These are phyloP conservation scores for Acanthococcus lagerstroemiae DNA, from an alignment of 2,888 invertebrate species.

Conservation along the genomic window DNA sequence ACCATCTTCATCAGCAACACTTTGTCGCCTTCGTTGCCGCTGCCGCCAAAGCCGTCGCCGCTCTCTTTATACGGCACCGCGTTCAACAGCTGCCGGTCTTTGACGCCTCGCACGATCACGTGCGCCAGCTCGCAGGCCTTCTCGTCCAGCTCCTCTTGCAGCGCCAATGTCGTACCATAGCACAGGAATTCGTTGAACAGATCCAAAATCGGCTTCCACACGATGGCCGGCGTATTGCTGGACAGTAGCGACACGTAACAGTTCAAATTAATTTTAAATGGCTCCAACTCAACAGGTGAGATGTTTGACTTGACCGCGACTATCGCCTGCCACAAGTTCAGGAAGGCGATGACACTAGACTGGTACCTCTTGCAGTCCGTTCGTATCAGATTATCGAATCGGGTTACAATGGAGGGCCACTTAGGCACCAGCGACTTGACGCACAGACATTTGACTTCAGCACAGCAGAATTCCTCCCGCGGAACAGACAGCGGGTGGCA, in stretches of 20 bases:
- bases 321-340: constrained; percentile 78
- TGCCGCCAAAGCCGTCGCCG: constrained; percentile 46
- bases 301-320: constrained; percentile 84
- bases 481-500: constrained; percentile 46
- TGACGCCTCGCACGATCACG: constrained; percentile 72
- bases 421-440: constrained; percentile 74
- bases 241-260: constrained; percentile 63
- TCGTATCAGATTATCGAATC: constrained; percentile 45
- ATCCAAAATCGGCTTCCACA: constrained; percentile 74
- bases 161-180: constrained; percentile 78
- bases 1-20: constrained; percentile 77
- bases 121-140: constrained; percentile 80
- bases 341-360: constrained; percentile 57
- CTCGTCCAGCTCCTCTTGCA: constrained; percentile 78
- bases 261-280: constrained; percentile 75
- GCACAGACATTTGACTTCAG: constrained; percentile 64
- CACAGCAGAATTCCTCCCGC: constrained; percentile 66
- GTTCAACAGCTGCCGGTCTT: constrained; percentile 49
- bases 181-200: constrained; percentile 83
- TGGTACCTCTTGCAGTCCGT: constrained; percentile 44
- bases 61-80: constrained; percentile 44
- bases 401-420: constrained; percentile 70
- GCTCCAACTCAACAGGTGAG: constrained; percentile 77
- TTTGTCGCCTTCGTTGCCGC: constrained; percentile 46
- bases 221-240: constrained; percentile 63